Evolutionary conservation across 2,888 invertebrate species (phyloP).

Genomic region (Leucozona laternaria): DNA sequence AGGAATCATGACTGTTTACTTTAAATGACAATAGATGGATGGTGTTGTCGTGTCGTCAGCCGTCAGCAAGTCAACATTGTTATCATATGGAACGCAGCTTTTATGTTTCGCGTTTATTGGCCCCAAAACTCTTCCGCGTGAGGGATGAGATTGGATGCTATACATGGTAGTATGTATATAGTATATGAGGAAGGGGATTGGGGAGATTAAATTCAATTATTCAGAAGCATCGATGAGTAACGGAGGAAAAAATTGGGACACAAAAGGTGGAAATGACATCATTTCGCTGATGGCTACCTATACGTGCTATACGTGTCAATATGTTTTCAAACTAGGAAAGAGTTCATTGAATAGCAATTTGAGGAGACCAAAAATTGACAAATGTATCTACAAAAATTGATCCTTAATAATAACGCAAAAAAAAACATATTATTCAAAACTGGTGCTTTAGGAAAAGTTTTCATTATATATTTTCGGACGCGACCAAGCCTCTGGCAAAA

Average conservation of each 20-base stretch:
- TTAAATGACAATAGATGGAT: constrained; percentile 42
- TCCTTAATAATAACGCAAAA: no score
- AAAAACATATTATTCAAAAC: no score
- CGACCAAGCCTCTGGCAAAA: no score
- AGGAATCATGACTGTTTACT: constrained; percentile 53
- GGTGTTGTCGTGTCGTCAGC: constrained; percentile 54
- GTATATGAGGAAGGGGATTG: not conserved
- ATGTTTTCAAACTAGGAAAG: not conserved
- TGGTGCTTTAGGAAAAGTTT: no score
- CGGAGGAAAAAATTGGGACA: not conserved
- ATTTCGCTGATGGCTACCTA: not conserved
- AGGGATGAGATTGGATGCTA: not conserved
- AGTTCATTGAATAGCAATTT: no score
- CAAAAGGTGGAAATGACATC: not conserved
- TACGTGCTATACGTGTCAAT: not conserved
- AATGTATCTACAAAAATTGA: no score
- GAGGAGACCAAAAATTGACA: not conserved
- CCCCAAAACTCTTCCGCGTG: not conserved
- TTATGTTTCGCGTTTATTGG: constrained; percentile 47
- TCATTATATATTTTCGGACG: no score
- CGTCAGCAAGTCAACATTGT: constrained; percentile 49
- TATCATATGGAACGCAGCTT: constrained; percentile 40
- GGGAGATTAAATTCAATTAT: constrained; percentile 57
- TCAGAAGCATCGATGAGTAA: constrained; percentile 35
- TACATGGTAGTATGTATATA: not conserved